These are phyloP conservation scores for Poeciliopsis gracilis DNA, from an alignment of 2,797 vertebrate species.

Conservation along the genomic window DNA sequence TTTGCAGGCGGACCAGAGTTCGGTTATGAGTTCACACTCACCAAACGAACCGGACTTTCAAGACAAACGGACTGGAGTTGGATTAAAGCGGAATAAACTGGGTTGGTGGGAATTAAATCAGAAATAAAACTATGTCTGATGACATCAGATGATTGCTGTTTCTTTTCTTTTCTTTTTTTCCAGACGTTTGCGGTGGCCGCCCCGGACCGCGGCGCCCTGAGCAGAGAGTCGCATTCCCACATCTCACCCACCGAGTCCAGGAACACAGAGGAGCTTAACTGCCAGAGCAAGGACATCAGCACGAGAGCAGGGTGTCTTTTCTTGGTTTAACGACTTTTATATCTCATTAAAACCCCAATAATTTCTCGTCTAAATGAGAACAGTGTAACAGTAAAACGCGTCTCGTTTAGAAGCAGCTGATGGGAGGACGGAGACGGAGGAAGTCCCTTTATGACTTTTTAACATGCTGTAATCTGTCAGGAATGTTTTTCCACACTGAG, in stretches of 20 bases:
- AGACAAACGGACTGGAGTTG: too few relatives aligned
- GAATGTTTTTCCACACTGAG: background rate
- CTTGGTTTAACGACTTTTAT: background rate
- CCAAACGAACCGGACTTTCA: too few relatives aligned
- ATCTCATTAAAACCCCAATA: background rate
- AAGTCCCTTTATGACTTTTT: background rate
- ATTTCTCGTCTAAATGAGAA: background rate
- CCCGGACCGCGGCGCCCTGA: background rate
- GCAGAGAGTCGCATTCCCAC: background rate
- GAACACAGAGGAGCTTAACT: background rate
- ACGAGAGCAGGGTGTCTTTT: background rate
- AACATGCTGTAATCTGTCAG: background rate
- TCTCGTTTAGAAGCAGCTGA: background rate
- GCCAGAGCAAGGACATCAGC: background rate
- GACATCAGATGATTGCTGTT: background rate
- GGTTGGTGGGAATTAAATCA: too few relatives aligned
- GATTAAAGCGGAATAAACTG: too few relatives aligned
- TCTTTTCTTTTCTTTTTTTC: background rate
- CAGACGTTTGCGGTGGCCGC: background rate
- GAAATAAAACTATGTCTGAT: background rate
- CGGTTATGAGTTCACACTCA: too few relatives aligned
- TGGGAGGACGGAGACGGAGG: background rate
- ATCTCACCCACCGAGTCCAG: background rate
- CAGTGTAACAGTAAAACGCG: background rate
- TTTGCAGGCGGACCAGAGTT: too few relatives aligned